These are phyloP conservation scores for Trachymyrmex cornetzi DNA, from an alignment of 1,140 invertebrate species.

Conservation along the genomic window DNA sequence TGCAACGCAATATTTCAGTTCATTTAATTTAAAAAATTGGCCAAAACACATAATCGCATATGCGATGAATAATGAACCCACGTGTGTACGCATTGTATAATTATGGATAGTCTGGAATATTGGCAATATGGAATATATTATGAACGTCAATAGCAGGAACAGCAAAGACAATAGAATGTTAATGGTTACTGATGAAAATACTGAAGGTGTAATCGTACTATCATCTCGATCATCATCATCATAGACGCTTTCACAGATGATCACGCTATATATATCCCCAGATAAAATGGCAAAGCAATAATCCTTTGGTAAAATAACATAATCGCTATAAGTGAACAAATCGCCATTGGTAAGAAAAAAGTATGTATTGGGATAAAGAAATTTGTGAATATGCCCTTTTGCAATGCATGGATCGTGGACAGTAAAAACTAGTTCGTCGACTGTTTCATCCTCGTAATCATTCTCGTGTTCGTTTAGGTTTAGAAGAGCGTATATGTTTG, in stretches of 20 bases:
- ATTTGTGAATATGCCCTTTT: no score
- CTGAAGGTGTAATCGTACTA: background rate
- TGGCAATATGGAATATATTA: constrained; percentile 86
- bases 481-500: background rate
- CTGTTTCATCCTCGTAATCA: background rate
- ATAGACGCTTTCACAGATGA: constrained; percentile 48
- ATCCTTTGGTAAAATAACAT: background rate
- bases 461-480: background rate
- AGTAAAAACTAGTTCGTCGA: constrained; percentile 9
- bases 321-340: constrained; percentile 75
- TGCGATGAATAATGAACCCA: constrained; percentile 85
- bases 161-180: constrained; percentile 86
- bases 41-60: constrained; percentile 84
- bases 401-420: constrained; percentile 58
- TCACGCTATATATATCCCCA: constrained; percentile 34
- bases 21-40: constrained; percentile 68
- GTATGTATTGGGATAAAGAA: constrained; percentile 82
- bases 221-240: no score
- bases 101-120: constrained; percentile 88
- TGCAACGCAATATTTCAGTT: constrained; percentile 83
- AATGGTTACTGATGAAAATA: constrained; percentile 59
- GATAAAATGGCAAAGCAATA: constrained; percentile 73
- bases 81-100: constrained; percentile 86
- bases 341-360: constrained; percentile 87
- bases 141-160: constrained; percentile 86